Evolutionary conservation across 2,113 vertebrate species (phyloP), one percentile per base, ranked within the genome.

Genomic region (Rutilus rutilus): DNA sequence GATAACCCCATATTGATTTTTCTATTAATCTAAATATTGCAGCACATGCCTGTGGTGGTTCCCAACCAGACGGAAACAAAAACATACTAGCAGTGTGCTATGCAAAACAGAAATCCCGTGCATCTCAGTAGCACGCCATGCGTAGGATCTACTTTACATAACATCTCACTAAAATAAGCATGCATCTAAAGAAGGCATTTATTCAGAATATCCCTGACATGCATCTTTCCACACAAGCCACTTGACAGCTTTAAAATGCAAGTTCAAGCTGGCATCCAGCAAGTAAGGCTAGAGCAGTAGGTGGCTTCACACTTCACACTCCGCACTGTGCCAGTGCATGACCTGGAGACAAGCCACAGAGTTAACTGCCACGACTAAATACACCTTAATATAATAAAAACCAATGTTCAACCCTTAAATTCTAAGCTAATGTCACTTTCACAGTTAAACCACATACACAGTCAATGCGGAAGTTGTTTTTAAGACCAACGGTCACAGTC

Each of bases 111-210:
- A 71, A 1, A 42, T 71, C 9, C 36, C 21, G 6, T 71, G 67
- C 36, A 42, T 71, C 67, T 71, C 67, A 71, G 42, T 71, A 71
- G 67, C 67, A 71, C 2, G 4, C 39, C 9, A n/a, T 42, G 21
- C 12, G 25, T 47, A 47, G 45, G 42, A 74, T 47, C n/a, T 27
- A 73, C 39, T 73, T 73, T 73, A 47, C 23, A 50, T 50, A 45
- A 75, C 42, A 75, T 75, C 39, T 75, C 14, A 75, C 25, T 50
- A 75, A 75, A 75, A 73, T 73, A 73, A 69, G 33, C 65, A 36
- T 69, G 19, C 67, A 23, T 71, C 8, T 71, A 9, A 42, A 45
- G 4, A 73, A 73, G 39, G 39, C 1, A 3, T 45, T 11, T 6
- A 45, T 74, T 45, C 11, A 25, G 71, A 47, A 75, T 47, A 47